phyloP scores from a whole-genome alignment of 2,113 vertebrate species.

The Clarias batrachus region DNA sequence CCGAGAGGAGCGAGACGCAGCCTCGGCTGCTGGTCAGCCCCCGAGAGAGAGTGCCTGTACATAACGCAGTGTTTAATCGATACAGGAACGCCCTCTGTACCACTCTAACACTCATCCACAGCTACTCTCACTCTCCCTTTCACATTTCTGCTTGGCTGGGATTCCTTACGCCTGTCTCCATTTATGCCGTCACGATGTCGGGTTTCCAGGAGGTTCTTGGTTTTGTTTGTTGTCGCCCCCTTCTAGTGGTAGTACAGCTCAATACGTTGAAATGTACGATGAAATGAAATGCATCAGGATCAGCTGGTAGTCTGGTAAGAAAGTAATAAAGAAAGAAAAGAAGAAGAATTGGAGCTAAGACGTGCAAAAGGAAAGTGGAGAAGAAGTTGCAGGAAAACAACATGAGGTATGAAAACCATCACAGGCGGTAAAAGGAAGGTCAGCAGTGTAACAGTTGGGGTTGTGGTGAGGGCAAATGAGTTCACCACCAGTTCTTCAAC shows the following conservation, averaged over 20 bases:
- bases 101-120: slow-evolving; percentile 13
- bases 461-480: too few relatives aligned
- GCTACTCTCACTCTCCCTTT: neutral
- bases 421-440: too few relatives aligned
- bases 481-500: too few relatives aligned
- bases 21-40: slow-evolving; percentile 40
- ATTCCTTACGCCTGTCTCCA: neutral
- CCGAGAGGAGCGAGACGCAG: slow-evolving; percentile 15
- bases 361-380: too few relatives aligned
- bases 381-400: too few relatives aligned
- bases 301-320: neutral
- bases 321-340: neutral
- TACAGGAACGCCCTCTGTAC: slow-evolving; percentile 41
- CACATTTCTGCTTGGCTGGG: neutral
- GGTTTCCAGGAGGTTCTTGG: neutral
- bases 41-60: slow-evolving; percentile 39
- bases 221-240: neutral
- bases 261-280: neutral
- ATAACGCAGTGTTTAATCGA: slow-evolving; percentile 51
- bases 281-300: neutral
- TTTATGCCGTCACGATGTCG: neutral
- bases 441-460: too few relatives aligned
- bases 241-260: neutral
- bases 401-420: too few relatives aligned
- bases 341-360: neutral